These are phyloP conservation scores for Gymnorhina tibicen DNA, from an alignment of 2,113 vertebrate genomes.

Conservation along the genomic window DNA sequence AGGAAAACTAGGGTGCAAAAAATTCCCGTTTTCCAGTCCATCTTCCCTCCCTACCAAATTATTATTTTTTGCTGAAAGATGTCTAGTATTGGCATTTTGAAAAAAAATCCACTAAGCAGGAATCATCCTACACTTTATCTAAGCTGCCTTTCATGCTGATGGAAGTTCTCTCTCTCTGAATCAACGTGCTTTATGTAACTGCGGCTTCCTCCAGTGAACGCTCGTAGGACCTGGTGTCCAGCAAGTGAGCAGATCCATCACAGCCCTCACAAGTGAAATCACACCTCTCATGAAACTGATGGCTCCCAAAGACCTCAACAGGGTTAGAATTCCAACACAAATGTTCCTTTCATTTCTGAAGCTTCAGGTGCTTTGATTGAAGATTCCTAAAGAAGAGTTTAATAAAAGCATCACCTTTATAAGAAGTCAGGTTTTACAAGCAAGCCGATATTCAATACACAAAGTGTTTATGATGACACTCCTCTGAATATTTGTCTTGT, in stretches of 20 bases:
- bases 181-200: fast-evolving
- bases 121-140: not conserved
- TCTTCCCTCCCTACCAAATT: not conserved
- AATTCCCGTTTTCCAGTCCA: not conserved
- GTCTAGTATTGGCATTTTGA: not conserved
- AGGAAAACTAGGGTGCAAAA: not conserved
- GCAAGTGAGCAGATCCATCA: not conserved
- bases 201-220: not conserved
- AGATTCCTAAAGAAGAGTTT: not conserved
- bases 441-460: not conserved
- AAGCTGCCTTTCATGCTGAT: not conserved
- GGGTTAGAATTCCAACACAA: not conserved
- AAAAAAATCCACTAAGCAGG: not conserved
- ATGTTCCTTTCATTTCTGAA: not conserved
- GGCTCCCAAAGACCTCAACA: not conserved
- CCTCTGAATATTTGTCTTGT: not conserved
- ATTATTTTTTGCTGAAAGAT: not conserved
- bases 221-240: not conserved
- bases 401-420: not conserved
- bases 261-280: not conserved
- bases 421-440: not conserved
- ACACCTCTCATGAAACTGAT: not conserved
- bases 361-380: not conserved
- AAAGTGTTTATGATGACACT: not conserved
- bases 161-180: not conserved